Evolutionary conservation across 2,797 vertebrate species (phyloP), one percentile per base, ranked within the genome.

Genomic region (Gallinago solitaria): DNA sequence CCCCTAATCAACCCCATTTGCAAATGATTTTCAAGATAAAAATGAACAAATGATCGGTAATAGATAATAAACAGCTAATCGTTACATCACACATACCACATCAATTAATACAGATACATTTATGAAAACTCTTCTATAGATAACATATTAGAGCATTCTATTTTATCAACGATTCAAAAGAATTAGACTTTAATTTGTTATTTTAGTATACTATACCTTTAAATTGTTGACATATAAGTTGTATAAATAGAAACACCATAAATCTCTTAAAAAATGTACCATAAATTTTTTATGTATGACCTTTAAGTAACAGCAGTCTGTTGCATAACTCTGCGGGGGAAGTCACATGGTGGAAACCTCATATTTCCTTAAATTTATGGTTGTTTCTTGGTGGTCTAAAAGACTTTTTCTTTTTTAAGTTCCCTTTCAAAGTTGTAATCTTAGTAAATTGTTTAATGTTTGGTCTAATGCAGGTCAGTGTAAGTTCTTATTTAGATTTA

Each of bases 311-410:
- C 96, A 97, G 96, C 95, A 97, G 90, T 95, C 94, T 97, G 90
- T 98, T 98, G 96, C 97, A 97, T 98, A 98, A 98, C 97, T 98
- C 97, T 96, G 97, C 97, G 97, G 97, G 97, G 98, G 96, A 98
- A 98, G 96, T 98, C 97, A 98, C 97, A 95, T 98, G 98, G 97
- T 98, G 95, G 97, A 98, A 98, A 98, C 98, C 97, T 98, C 98
- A 98, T 98, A 98, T 99, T 98, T 98, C 98, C 98, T 98, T 97
- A 98, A 97, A 98, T 98, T 99, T 98, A 98, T 98, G 98, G 97
- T 97, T 98, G 98, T 97, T 98, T 98, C 98, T 98, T 98, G 98
- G 98, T 99, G 98, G 98, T 99, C 98, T 96, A 74, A 97, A 96
- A 95, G 88, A 81, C 83, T 82, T 70, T 57, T 41, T 57, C 27